Percentiles rank a stretch among this genome's conserved stretches.
Conservation (phyloP, 2,113 vertebrate genomes). For the Grammomys dolichurus region DNA sequence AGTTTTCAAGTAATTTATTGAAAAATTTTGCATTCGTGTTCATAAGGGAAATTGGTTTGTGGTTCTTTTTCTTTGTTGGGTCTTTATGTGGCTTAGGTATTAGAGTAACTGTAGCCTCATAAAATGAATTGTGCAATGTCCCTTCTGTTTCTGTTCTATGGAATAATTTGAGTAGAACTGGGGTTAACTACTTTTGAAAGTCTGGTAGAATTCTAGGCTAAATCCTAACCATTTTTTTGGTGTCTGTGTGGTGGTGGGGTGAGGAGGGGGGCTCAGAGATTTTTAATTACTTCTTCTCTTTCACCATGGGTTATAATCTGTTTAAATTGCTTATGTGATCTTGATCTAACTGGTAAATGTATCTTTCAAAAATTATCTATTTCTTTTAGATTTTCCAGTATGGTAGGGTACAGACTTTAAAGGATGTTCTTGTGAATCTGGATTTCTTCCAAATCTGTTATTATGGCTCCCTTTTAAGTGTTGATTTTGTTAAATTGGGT, state of each 20-base stretch:
- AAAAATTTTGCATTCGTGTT: not conserved
- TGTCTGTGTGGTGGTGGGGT: not conserved
- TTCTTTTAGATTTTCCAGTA: not conserved
- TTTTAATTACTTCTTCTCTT: not conserved
- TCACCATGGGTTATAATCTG: not conserved
- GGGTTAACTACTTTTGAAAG: not conserved
- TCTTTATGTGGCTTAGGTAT: not conserved
- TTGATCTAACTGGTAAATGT: not conserved
- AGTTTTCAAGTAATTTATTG: not conserved
- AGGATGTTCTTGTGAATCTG: not conserved
- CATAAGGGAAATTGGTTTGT: not conserved
- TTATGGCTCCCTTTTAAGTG: not conserved
- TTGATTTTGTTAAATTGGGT: not conserved
- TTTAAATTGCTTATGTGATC: not conserved
- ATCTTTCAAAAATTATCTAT: not conserved
- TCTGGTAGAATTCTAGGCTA: not conserved
- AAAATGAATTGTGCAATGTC: not conserved
- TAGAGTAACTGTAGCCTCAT: not conserved
- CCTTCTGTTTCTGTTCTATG: not conserved
- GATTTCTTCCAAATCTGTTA: not conserved
- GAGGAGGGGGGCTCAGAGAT: not conserved
- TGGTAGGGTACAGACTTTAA: fast-evolving
- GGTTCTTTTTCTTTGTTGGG: not conserved
- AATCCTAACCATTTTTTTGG: not conserved
- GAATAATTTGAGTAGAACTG: not conserved